Conservation (phyloP, 2,888 invertebrate species). For the Crocallis elinguaria region DNA sequence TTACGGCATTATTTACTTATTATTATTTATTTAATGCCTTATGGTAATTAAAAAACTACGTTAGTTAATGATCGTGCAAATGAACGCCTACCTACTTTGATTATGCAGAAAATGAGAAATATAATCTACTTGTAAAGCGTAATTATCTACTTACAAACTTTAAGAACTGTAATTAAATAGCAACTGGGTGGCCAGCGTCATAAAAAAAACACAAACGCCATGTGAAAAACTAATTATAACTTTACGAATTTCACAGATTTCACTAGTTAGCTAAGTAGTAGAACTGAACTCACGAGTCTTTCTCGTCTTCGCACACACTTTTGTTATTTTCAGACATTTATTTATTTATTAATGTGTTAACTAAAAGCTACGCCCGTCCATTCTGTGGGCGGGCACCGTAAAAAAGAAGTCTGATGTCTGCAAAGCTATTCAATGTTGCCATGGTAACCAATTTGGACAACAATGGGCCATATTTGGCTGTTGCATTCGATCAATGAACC, state of each 20-base stretch:
- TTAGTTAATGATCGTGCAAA: neutral
- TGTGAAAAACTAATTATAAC: slow-evolving; percentile 12
- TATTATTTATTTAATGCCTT: no score
- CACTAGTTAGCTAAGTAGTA: slow-evolving; percentile 34
- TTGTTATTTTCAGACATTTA: slow-evolving; percentile 35
- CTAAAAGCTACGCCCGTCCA: slow-evolving; percentile 21
- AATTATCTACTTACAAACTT: slow-evolving; percentile 24
- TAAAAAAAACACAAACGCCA: slow-evolving; percentile 20
- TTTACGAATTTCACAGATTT: slow-evolving; percentile 32
- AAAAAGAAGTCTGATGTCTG: slow-evolving; percentile 40
- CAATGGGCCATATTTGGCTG: slow-evolving; percentile 43
- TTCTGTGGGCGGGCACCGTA: slow-evolving; percentile 34
- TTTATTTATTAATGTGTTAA: slow-evolving; percentile 12
- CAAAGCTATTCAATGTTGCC: slow-evolving; percentile 77
- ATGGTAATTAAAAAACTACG: neutral
- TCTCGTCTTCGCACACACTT: slow-evolving; percentile 42
- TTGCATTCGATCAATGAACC: slow-evolving; percentile 21
- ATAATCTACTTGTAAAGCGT: neutral
- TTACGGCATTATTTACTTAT: no score
- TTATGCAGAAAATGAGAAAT: neutral
- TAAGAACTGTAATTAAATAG: slow-evolving; percentile 13
- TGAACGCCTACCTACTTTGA: neutral
- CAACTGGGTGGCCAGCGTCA: slow-evolving; percentile 11
- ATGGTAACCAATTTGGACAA: slow-evolving; percentile 70
- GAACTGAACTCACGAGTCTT: slow-evolving; percentile 44